Evolutionary conservation across 2,113 vertebrate genomes (phyloP), one percentile per base, ranked within the genome.

Genomic region (Puntigrus tetrazona): DNA sequence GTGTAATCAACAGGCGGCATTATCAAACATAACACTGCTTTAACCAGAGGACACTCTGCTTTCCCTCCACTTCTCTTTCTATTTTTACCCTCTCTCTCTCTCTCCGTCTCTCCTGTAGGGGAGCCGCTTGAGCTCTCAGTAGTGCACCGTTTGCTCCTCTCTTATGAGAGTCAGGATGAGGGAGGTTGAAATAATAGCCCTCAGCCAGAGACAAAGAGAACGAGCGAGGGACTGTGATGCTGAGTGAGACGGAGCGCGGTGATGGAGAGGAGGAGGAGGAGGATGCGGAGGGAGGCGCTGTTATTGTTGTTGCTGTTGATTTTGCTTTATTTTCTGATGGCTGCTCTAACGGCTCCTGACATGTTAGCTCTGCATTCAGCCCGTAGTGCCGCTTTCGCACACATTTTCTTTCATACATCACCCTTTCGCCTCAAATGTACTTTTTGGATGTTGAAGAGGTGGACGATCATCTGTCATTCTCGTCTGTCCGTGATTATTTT

Each of bases 391-490:
- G 55, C 78, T 75, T 18, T 59, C 4, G 5, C 76, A 52, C 27
- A 67, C 47, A 45, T 75, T 81, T 72, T 20, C 55, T 85, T 85
- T 80, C 41, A 45, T 45, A 31, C 61, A 57, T 75, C 80, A 47
- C 20, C 47, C 76, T 73, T 76, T 88, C 84, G 50, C 25, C 70
- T 88, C 50, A 59, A 50, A 83, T 86, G 88, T 73, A 79, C 89
- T 82, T 90, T 82, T 88, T 87, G 75, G 86, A 84, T 92, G 91
- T 84, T 86, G 92, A 87, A 75, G 43, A 89, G 86, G 91, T 92
- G 11, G 18, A 78, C 70, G 61, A 90, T 84, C 55, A n/a, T 82
- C 93, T 93, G 92, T 94, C 93, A 90, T 92, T 91, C 90, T 13
- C 87, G 89, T 89, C 86, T 87, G 82, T 88, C 89, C 84, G 78